Evolutionary conservation across 2,888 invertebrate species (phyloP), one percentile per base, ranked within the genome.

Genomic region (Ganaspis brasiliensis): DNA sequence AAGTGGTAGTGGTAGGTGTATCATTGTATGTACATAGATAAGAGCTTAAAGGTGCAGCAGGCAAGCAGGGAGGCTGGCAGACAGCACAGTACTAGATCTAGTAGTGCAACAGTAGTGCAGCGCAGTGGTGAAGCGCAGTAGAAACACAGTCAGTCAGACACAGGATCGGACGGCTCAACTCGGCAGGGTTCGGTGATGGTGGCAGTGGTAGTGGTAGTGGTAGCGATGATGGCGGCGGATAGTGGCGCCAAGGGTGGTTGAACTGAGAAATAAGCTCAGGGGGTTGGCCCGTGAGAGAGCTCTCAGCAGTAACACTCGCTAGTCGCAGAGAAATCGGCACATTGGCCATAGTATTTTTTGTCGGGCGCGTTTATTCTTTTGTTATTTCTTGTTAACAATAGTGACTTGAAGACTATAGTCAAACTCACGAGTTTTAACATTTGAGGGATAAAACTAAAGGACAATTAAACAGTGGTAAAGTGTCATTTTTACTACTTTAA

Each of bases 311-410:
- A n/a, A n/a, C 52, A 31, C 52, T 52, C 52, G 16, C 16, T 16
- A 90, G 90, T 90, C 86, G 90, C 87, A 87, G 84, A 86, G 84
- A 84, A 86, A 83, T 87, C 87, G 85, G 85, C 85, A 86, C 40
- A 21, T 21, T 12, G 14, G 21, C 19, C 21, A 40, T 14, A 40
- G 4, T 2, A 10, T 63, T 40, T 63, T 63, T 24, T 24, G 2
- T 45, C 21, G 21, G 40, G 21, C 21, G 14, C 40, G 40, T 21
- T 21, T 40, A 63, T 35, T 63, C 19, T 14, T 4, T 40, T 40
- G 37, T 24, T 8, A 6, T 21, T 63, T 12, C 52, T 52, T 40
- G 40, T 14, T 24, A 40, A 24, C 19, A 40, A 63, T 31, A 52
- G 19, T 52, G 16, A 2, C 9, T 52, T 8, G 8, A 52, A 8